phyloP scores from a whole-genome alignment of 2,113 vertebrate species.

The Capreolus pygargus region DNA sequence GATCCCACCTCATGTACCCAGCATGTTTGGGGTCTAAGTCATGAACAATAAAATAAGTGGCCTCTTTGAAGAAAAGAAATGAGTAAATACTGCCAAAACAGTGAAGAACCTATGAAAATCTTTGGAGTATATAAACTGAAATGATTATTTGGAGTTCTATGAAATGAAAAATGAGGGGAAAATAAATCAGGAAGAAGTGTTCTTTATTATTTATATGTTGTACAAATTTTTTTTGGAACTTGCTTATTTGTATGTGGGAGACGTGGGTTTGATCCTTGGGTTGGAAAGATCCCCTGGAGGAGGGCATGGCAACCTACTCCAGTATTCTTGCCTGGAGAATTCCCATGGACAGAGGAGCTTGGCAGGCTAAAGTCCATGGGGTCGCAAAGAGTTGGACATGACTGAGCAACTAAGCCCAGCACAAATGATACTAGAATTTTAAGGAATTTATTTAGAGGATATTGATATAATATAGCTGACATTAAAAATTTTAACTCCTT shows the following conservation, averaged over 20 bases:
- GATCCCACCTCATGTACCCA: neutral
- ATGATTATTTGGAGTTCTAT: neutral
- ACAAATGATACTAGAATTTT: constrained; percentile 6
- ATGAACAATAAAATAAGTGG: neutral
- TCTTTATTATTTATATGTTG: neutral
- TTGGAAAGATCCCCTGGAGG: neutral
- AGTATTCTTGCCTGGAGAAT: neutral
- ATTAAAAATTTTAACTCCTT: neutral
- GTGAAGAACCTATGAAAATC: neutral
- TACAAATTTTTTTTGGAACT: neutral
- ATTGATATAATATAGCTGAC: neutral
- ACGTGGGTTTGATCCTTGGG: neutral
- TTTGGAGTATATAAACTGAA: neutral
- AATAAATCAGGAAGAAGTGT: neutral
- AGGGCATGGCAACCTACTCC: neutral
- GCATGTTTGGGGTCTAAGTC: neutral
- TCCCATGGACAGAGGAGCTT: neutral
- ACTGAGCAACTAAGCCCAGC: neutral
- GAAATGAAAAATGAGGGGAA: neutral
- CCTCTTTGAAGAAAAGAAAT: neutral
- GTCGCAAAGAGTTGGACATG: neutral
- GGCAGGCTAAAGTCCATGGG: neutral
- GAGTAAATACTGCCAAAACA: neutral
- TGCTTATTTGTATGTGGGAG: neutral
- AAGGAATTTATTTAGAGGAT: neutral